Base-by-base conservation (phyloP, 1,140 invertebrate genomes). In the Neelides sp. region DNA sequence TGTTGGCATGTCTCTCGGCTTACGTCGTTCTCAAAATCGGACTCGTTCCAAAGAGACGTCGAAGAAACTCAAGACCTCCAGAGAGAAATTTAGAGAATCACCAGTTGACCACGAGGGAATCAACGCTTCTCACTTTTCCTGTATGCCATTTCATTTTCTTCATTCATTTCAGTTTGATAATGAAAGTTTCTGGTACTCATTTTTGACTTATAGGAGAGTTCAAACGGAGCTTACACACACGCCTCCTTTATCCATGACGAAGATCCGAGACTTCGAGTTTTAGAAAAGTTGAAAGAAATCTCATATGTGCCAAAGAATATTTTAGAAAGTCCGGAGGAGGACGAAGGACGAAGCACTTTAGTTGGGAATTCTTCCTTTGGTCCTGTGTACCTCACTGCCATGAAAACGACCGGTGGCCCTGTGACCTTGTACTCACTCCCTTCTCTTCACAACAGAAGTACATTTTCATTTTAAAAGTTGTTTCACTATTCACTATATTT, bases 321-420 rank as follows among this genome's bases (percentile, higher is more conserved):
- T 40, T 63, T 87, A 36, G 77, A 77, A 24, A 70, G 84, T 17
- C 78, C 54, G 12, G 45, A 48, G 19, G 54, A 55, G 3, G 42
- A 54, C 0, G 52, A 58, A 22, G 54, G 44, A 10, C 13, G 23
- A 59, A 72, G 75, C 1, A 71, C 77, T 59, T 63, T 83, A n/a
- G 66, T 83, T 27, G 78, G 78, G 1, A 67, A 78, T n/a, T 83
- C 84, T 19, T 74, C 73, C 56, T 89, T 82, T 68, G 84, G 84
- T 0, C 76, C 77, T 40, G 76, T 87, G 15, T 77, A 62, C 37
- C n/a, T 51, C 13, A 51, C 45, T 26, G 49, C 48, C 12, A 35
- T 63, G 45, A 61, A 47, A 50, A 54, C 41, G 27, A 58, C 30
- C 26, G 42, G 42, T 4, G 23, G 48, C 4, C 58, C 58, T 30